Evolutionary conservation across 2,113 vertebrate species (phyloP), one percentile per base, ranked within the genome.

Genomic region (Lipophrys pholis): DNA sequence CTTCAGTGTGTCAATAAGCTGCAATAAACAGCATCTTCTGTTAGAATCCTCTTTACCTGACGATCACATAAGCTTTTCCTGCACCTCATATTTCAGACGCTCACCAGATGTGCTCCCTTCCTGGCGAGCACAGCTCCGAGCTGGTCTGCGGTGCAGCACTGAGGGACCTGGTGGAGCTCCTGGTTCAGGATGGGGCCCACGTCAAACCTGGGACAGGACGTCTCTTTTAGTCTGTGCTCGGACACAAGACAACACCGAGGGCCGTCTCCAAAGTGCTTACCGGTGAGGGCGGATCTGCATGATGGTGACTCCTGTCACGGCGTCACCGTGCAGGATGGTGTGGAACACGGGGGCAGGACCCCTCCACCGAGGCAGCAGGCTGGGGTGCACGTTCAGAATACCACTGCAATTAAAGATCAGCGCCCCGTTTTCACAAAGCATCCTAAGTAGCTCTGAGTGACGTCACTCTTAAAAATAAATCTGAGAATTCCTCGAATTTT

Each of bases 261-360:
- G 0, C 9, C 7, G 53, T 43, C 11, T 3, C 54, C 0, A 45
- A 5, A 30, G 21, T 0, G 39, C 12, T 55, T 86, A 97, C 98
- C 94, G 96, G 86, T 94, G 94, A 49, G 98, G 96, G 72, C 90
- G 94, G 40, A 99, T 97, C 88, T 99, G 97, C 91, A 99, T 99
- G 84, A 99, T 78, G 6, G 95, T 96, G 60, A 99, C 97, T n/a
- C 96, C 98, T 0, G 97, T 94, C 75, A 95, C 72, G 4, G 70
- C 51, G 72, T 99, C 98, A 3, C 97, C 97, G 0, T 96, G 91
- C 14, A 99, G 88, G 30, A 99, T 88, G 0, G 98, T 95, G 76
- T 99, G 97, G 80, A 97, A 88, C 57, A 99, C 86, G 0, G 98
- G 98, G 1, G 98, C 97, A 11, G 98, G 95, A 5, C 98, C 98